Evolutionary conservation across 2,888 invertebrate species (phyloP), one percentile per base, ranked within the genome.

Genomic region (Caenorhabditis panamensis): DNA sequence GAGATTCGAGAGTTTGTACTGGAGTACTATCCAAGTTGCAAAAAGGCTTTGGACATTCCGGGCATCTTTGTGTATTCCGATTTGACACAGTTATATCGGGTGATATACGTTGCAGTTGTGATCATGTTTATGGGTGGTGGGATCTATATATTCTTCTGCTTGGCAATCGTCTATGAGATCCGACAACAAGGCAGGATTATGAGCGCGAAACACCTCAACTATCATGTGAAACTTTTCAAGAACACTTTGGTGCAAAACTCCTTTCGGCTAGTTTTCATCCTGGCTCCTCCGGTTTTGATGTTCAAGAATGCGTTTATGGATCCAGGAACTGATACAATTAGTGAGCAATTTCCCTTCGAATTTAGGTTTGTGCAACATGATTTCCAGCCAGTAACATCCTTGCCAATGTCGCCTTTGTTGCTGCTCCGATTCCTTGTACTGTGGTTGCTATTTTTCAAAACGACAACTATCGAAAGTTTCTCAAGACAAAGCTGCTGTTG

Each of bases 391-490:
- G 5, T 16, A 18, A 18, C 11, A 49, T 49, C 49, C 8, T 53
- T 1, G 24, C 24, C 6, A 53, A 26, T 20, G 24, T 26, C 2
- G 2, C 16, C 1, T 53, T 53, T 13, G 53, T 16, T 4, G 6
- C 53, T 26, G 53, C 53, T 26, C 53, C 53, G 16, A 53, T 53
- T 4, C 53, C 53, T 5, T 24, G 53, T 26, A 53, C 53, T 53
- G 2, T 53, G 3, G 26, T 26, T 2, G 26, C 16, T 8, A 13
- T 53, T 26, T 24, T 9, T 16, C 53, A 53, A 16, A 53, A 26
- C 16, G 26, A 22, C 2, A 11, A 2, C 2, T 53, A 53, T 26
- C 24, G 53, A 26, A 4, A 26, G 24, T 53, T 53, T 26, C 8
- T 53, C 2, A 26, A 16, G 26, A 5, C 26, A 9, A 53, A 53